Percentiles rank a stretch among this genome's conserved stretches.
These are phyloP conservation scores for Plecturocebus donacophilus DNA, from an alignment of 2,113 vertebrate species.

Conservation along the genomic window DNA sequence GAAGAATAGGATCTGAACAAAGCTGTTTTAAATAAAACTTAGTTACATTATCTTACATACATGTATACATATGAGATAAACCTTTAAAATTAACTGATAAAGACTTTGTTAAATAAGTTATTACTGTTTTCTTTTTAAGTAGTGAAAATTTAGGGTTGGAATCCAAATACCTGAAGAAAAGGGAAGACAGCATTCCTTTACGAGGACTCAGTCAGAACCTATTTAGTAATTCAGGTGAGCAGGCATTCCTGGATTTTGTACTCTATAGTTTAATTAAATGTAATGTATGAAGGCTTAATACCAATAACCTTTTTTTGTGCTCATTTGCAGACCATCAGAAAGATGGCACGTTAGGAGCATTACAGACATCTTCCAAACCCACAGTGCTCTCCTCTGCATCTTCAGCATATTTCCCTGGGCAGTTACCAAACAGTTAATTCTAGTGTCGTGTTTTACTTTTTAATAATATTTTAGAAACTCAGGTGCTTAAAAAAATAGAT, in stretches of 20 bases:
- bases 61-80: not conserved
- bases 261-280: not conserved
- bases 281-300: not conserved
- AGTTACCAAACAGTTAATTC: slow-evolving; percentile 54
- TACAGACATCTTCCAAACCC: slow-evolving; percentile 60
- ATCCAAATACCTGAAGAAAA: slow-evolving; percentile 93
- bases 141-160: slow-evolving; percentile 88
- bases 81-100: not conserved
- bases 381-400: slow-evolving; percentile 60
- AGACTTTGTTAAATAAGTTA: not conserved
- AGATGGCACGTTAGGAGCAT: slow-evolving; percentile 40
- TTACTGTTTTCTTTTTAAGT: slow-evolving; percentile 77
- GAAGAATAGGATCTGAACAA: not conserved
- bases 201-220: slow-evolving; percentile 89
- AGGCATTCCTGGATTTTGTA: not conserved
- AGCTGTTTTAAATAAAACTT: not conserved
- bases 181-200: slow-evolving; percentile 92
- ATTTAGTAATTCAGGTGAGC: slow-evolving; percentile 79
- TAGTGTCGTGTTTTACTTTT: not conserved
- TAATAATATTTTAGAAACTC: not conserved
- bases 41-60: not conserved
- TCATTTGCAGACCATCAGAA: slow-evolving; percentile 86
- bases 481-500: not conserved
- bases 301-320: not conserved
- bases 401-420: slow-evolving; percentile 93